These are phyloP conservation scores for Itoplectis maculator DNA, from an alignment of 2,888 invertebrate genomes.

Conservation along the genomic window DNA sequence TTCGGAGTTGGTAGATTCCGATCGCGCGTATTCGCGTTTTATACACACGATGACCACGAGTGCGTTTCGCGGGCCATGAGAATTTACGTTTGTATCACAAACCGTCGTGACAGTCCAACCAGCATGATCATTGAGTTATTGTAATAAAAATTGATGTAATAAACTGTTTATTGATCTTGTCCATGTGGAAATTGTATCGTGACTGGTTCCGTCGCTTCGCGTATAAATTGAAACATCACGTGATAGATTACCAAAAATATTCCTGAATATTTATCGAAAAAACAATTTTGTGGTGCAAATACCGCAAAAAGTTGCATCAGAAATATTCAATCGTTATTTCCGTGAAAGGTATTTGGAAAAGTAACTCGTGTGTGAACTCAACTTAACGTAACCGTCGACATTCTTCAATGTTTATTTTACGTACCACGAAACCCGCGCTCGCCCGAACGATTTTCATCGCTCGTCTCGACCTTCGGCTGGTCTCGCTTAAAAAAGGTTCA, in stretches of 20 bases:
- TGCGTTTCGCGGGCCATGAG: slow-evolving; percentile 40
- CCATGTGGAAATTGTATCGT: slow-evolving; percentile 26
- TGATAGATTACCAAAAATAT: too few relatives aligned
- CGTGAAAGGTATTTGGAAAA: too few relatives aligned
- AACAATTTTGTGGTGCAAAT: not conserved
- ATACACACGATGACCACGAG: slow-evolving; percentile 50
- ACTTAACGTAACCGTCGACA: not conserved
- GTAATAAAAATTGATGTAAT: slow-evolving; percentile 71
- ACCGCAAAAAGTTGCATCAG: not conserved
- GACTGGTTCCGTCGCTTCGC: not conserved
- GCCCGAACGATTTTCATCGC: not conserved
- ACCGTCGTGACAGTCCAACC: slow-evolving; percentile 62
- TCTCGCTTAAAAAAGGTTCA: not conserved
- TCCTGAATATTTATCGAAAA: not conserved
- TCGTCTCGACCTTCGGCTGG: not conserved
- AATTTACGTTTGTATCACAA: slow-evolving; percentile 62
- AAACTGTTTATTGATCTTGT: slow-evolving; percentile 68
- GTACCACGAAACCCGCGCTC: not conserved
- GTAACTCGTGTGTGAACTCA: too few relatives aligned
- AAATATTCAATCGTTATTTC: too few relatives aligned
- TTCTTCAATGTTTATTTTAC: not conserved
- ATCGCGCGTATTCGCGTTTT: slow-evolving; percentile 63
- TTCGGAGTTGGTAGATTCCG: slow-evolving; percentile 59
- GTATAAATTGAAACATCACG: not conserved
- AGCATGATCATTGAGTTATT: slow-evolving; percentile 67